Percentiles rank a stretch among this genome's conserved stretches.
These are phyloP conservation scores for Merodon equestris DNA, from an alignment of 2,888 invertebrate genomes.

Conservation along the genomic window DNA sequence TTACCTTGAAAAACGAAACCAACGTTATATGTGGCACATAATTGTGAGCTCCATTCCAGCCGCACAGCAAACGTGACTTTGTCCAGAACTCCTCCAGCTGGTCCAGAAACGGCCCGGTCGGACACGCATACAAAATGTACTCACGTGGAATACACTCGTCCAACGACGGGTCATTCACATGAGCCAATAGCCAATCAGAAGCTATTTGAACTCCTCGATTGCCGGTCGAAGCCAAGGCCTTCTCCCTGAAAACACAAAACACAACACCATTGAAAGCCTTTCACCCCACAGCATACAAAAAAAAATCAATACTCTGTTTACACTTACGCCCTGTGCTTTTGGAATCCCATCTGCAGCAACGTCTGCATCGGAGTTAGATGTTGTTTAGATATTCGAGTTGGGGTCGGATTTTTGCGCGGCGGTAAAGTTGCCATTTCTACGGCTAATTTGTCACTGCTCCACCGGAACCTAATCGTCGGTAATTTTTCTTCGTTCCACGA, in stretches of 20 bases:
- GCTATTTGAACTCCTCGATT: slow-evolving; percentile 92
- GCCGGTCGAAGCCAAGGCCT: slow-evolving; percentile 93
- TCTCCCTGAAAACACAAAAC: slow-evolving; percentile 83
- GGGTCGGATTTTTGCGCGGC: slow-evolving; percentile 87
- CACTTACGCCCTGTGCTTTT: slow-evolving; percentile 92
- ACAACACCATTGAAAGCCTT: not conserved
- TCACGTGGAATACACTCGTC: slow-evolving; percentile 89
- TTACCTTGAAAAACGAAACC: slow-evolving; percentile 92
- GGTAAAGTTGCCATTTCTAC: slow-evolving; percentile 86
- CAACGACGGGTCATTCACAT: slow-evolving; percentile 90
- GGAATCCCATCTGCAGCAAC: slow-evolving; percentile 92
- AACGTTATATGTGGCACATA: slow-evolving; percentile 94
- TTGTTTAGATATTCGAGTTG: slow-evolving; percentile 86
- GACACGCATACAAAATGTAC: slow-evolving; percentile 92
- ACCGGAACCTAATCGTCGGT: no score
- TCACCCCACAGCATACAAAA: no score
- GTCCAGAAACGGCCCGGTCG: slow-evolving; percentile 84
- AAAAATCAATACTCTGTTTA: slow-evolving; percentile 64
- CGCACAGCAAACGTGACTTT: slow-evolving; percentile 85
- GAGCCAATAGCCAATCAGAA: slow-evolving; percentile 93
- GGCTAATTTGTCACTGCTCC: no score
- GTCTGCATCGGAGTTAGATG: slow-evolving; percentile 89
- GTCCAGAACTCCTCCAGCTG: slow-evolving; percentile 87
- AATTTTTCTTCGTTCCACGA: not conserved
- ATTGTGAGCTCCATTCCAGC: slow-evolving; percentile 95